phyloP scores from a whole-genome alignment of 2,888 invertebrate species.

The Eupeodes luniger region DNA sequence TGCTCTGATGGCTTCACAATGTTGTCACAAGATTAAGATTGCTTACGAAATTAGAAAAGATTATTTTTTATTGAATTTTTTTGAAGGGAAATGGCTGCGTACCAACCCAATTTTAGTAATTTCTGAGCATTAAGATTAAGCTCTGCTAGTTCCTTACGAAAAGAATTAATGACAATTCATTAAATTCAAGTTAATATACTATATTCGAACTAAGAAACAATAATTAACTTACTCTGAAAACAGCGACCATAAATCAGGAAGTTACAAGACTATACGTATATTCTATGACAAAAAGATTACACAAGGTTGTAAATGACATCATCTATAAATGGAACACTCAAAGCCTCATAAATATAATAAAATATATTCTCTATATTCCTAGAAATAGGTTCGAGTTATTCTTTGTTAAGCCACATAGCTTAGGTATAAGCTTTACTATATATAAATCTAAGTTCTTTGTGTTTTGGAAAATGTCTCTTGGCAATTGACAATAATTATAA shows the following conservation, averaged over 20 bases:
- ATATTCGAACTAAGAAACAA: not conserved
- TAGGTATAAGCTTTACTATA: not conserved
- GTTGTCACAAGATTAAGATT: not conserved
- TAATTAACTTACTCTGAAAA: not conserved
- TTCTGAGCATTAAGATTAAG: too few relatives aligned
- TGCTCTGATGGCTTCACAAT: not conserved
- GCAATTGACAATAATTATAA: slow-evolving; percentile 10
- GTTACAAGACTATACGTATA: not conserved
- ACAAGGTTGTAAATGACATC: not conserved
- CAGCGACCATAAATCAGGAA: not conserved
- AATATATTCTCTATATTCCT: slow-evolving; percentile 4
- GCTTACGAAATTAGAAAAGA: not conserved
- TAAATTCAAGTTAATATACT: not conserved
- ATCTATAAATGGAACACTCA: not conserved
- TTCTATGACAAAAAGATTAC: not conserved
- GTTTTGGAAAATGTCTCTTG: slow-evolving; percentile 15
- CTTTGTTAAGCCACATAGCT: slow-evolving; percentile 28
- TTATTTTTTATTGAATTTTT: not conserved
- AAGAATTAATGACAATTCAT: not conserved
- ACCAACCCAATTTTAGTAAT: too few relatives aligned
- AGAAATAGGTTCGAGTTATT: not conserved
- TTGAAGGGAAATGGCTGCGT: too few relatives aligned
- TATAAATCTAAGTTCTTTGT: not conserved
- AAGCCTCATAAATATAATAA: slow-evolving; percentile 4
- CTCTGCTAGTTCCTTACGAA: not conserved